Percentiles rank a stretch among this genome's conserved stretches.
Conservation (phyloP, 2,888 invertebrate genomes). For the Zaprionus obscuricornis region DNA sequence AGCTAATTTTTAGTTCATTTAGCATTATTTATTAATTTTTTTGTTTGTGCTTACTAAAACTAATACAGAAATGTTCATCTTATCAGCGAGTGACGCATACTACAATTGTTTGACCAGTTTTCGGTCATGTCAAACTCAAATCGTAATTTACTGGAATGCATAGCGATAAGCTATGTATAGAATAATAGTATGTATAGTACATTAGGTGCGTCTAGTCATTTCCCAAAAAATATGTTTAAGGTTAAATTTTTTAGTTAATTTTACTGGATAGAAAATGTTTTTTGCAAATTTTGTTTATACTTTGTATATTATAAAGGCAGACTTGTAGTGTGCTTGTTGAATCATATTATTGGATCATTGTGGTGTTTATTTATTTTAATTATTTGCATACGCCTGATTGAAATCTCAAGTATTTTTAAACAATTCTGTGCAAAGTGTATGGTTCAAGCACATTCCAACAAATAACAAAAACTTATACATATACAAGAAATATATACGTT, state of each 20-base stretch:
- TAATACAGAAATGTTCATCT: too few species aligned
- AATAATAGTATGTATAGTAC: too few species aligned
- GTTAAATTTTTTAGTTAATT: too few species aligned
- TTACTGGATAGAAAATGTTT: constrained; percentile 22
- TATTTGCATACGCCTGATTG: constrained; percentile 27
- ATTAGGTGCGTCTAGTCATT: too few species aligned
- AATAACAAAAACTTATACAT: constrained; percentile 10
- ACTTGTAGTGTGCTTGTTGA: constrained; percentile 4
- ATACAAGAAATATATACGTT: too few species aligned
- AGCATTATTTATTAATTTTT: too few species aligned
- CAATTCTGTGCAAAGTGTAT: constrained; percentile 18
- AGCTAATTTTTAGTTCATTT: too few species aligned
- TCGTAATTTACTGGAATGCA: constrained; percentile 36
- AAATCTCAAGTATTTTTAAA: constrained; percentile 36
- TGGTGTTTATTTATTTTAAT: constrained; percentile 38
- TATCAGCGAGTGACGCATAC: constrained; percentile 59
- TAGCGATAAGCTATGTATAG: constrained; percentile 10
- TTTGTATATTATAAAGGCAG: not conserved
- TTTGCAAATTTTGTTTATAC: constrained; percentile 35
- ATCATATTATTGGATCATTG: not conserved
- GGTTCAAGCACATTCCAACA: constrained; percentile 18
- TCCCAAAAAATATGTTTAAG: too few species aligned
- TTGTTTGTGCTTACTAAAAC: too few species aligned
- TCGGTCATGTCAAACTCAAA: constrained; percentile 33
- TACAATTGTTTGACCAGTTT: constrained; percentile 9